Evolutionary conservation across 2,888 invertebrate species (phyloP).

Genomic region (Actias luna): DNA sequence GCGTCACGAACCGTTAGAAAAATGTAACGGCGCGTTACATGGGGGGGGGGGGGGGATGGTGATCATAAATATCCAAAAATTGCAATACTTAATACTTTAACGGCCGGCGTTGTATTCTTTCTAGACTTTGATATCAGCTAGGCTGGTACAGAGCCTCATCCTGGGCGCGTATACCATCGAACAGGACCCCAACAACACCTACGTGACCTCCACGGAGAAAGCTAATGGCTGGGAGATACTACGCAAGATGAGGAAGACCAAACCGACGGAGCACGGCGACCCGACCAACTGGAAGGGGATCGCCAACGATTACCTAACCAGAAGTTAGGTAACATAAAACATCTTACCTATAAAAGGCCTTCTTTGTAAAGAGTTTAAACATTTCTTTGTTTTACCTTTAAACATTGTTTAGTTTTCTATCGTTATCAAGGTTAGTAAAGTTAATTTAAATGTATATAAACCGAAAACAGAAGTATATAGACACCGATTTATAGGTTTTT

Average conservation of each 20-base stretch:
- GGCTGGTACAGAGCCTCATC: constrained; percentile 92
- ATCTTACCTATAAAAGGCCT: no score
- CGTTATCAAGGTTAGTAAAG: neutral
- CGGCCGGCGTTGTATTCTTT: no score
- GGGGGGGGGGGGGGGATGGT: no score
- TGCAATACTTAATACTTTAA: no score
- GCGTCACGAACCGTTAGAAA: no score
- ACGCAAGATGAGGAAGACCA: constrained; percentile 60
- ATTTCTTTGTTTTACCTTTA: no score
- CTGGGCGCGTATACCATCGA: constrained; percentile 88
- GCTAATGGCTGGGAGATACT: constrained; percentile 87
- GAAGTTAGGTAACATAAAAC: constrained; percentile 62
- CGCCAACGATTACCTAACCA: constrained; percentile 81
- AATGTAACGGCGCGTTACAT: no score
- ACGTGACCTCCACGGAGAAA: constrained; percentile 87
- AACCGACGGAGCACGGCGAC: constrained; percentile 76
- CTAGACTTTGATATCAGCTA: constrained; percentile 88
- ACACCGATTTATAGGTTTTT: no score
- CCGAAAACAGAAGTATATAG: neutral
- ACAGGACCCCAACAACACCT: constrained; percentile 89
- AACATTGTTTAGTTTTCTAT: no score
- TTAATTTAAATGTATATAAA: no score
- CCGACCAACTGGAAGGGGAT: constrained; percentile 84
- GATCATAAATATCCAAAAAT: no score
- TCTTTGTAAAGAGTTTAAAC: no score